These are phyloP conservation scores for Leucoraja erinaceus DNA, from an alignment of 2,113 vertebrate species.

Conservation along the genomic window DNA sequence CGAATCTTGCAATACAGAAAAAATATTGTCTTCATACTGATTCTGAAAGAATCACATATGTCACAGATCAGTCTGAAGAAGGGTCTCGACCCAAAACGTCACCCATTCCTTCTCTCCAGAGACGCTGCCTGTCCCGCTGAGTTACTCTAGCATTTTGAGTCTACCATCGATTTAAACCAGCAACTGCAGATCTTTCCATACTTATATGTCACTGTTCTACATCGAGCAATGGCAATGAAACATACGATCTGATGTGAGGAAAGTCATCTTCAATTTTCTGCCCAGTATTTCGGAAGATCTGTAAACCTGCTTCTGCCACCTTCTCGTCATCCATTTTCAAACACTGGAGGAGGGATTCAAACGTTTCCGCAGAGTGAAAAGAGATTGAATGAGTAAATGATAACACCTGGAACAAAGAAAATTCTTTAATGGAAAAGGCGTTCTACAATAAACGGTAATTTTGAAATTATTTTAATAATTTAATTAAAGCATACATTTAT, in stretches of 20 bases:
- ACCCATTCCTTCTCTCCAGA: too few species aligned
- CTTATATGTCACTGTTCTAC: background rate
- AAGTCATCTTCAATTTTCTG: constrained; percentile 94
- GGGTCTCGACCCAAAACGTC: too few species aligned
- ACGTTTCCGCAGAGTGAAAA: constrained; percentile 97
- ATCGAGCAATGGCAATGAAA: constrained; percentile 40
- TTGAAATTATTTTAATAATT: background rate
- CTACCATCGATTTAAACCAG: too few species aligned
- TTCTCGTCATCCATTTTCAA: constrained; percentile 98
- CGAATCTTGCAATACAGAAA: background rate
- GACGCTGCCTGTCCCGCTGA: too few species aligned
- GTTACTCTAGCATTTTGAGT: too few species aligned
- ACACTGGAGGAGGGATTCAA: constrained; percentile 90
- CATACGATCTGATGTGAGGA: constrained; percentile 92
- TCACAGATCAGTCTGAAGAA: too few species aligned
- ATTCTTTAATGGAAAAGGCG: background rate
- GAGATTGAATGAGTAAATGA: constrained; percentile 96
- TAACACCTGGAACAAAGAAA: constrained; percentile 69
- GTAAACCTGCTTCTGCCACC: constrained; percentile 89
- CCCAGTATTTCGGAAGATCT: constrained; percentile 96
- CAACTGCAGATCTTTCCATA: too few species aligned
- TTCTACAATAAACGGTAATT: background rate
- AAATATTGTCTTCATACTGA: too few species aligned
- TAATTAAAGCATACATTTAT: background rate
- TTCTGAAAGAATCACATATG: background rate